Base-by-base conservation (phyloP, 2,113 vertebrate genomes). In the Ophiodon elongatus region DNA sequence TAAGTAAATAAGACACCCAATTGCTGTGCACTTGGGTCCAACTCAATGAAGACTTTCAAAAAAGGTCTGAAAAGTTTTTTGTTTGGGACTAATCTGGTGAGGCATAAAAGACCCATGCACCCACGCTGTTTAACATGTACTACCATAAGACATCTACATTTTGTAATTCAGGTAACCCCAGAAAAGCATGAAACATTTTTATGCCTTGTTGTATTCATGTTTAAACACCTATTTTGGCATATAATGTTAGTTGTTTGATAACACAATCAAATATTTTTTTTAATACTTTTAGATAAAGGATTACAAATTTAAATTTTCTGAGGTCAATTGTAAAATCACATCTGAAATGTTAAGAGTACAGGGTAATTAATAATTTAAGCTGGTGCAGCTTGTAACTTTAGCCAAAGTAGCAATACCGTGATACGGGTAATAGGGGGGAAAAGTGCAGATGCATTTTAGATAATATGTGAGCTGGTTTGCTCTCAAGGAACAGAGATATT, bases 321-420 rank as follows among this genome's bases (percentile, higher is more conserved):
- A 54, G 69, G 29, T 60, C 39, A 69, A 25, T 25, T 45, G 65
- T 68, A 13, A 21, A 59, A 72, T 84, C 57, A 39, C 31, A 37
- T 64, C 37, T 68, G 37, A 91, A 87, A 84, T 62, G 27, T 41
- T 56, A 50, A 52, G 65, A 35, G 52, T 57, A 56, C 0, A 37
- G 39, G 31, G 8, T 54, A 66, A 77, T 82, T 67, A 72, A 74
- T 31, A 47, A 31, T 80, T 78, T 54, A 78, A 82, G 79, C 76
- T 13, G 27, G 52, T 71, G 73, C 39, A 67, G 84, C 84, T 91
- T 29, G 54, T 84, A 80, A 79, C 84, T 86, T 83, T 86, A 91
- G 83, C 81, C 80, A 76, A 71, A 74, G 80, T 29, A 79, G 59
- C 72, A 50, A 25, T 33, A 80, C 65, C 43, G 35, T 27, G 62